Base-by-base conservation (phyloP, 2,888 invertebrate genomes). In the Cylindroiulus punctatus region DNA sequence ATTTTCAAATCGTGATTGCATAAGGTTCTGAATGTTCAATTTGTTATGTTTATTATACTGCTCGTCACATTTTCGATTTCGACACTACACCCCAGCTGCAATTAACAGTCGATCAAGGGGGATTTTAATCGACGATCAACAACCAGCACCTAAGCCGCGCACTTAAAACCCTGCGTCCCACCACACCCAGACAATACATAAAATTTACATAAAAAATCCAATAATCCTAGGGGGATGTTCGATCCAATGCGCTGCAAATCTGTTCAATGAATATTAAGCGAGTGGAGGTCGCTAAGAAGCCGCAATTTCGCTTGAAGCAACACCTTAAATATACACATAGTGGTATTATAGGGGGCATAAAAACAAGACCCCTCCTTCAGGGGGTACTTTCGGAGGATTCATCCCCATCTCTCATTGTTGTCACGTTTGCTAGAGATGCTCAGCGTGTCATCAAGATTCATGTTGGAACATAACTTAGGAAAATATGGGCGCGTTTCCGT, bases 381-480 rank as follows among this genome's bases (percentile, higher is more conserved):
- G 19, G 26, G 26, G 26, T 7, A 65, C 22, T 65, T 65, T 10
- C 4, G 22, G 26, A 26, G 26, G 4, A 65, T 65, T 26, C 26
- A 65, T 65, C 22, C 5, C 10, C 65, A 19, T 65, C 26, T 65
- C 26, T 26, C 65, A 65, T 65, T 65, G 65, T 26, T 26, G 65
- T 65, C 65, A 65, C 65, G 22, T 65, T 65, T 65, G 65, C 65
- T 7, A 26, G 65, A 65, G 65, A 26, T 65, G 65, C 65, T 65
- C 8, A 2, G 22, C n/a, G 65, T 26, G 26, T n/a, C 65, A 65
- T 26, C 22, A 26, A 26, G 26, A 65, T 65, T 65, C 65, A 26
- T 26, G 65, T 1, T 65, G 26, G 7, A 10, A 26, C 19, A 26
- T 65, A 7, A 26, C 26, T 65, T 65, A 26, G 22, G 65, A 26